Evolutionary conservation across 2,888 invertebrate species (phyloP), one percentile per base, ranked within the genome.

Genomic region (Alloplasta piceator): DNA sequence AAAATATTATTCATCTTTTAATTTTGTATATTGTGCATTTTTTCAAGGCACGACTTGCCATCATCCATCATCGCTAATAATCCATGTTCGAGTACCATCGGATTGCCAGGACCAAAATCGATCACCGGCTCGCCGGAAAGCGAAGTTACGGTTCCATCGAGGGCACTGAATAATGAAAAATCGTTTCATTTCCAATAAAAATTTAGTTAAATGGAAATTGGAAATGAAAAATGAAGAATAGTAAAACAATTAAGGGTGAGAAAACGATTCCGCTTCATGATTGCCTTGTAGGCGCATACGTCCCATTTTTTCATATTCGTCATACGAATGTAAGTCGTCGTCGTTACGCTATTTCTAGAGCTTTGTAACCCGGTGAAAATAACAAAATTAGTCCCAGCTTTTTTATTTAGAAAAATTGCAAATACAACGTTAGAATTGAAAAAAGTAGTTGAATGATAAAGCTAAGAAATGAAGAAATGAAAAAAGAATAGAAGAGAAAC

Each of bases 271-370:
- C 0, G 97, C 92, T 95, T 95, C 16, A 98, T 91, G 82, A 98
- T 95, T 6, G 97, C 98, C 92, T 98, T 93, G 5, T 98, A 98
- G 1, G 99, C 98, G 90, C 99, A 99, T 26, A 99, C 94, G 90
- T 99, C 99, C 99, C 99, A 99, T 91, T 99, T 99, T 90, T 99
- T 99, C 55, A 99, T 99, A 26, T 95, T 94, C 0, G 98, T 99
- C 5, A 95, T 95, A 89, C 99, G 99, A 6, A 99, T 93, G 90
- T 99, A 99, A 0, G 97, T 95, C 84, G 98, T 97, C 0, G 96
- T n/a, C 98, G 73, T 96, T 96, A 41, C 97, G 97, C 95, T 0
- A 99, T 95, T 89, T 97, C 95, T 26, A 97, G 89, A 7, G 95
- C 94, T 92, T 97, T 97, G 88, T 95, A 97, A 4, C 97, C 97